Percentiles rank a stretch among this genome's conserved stretches.
Conservation (phyloP, 92 coral and sea anemone genomes). For the Palythoa caribaeorum region DNA sequence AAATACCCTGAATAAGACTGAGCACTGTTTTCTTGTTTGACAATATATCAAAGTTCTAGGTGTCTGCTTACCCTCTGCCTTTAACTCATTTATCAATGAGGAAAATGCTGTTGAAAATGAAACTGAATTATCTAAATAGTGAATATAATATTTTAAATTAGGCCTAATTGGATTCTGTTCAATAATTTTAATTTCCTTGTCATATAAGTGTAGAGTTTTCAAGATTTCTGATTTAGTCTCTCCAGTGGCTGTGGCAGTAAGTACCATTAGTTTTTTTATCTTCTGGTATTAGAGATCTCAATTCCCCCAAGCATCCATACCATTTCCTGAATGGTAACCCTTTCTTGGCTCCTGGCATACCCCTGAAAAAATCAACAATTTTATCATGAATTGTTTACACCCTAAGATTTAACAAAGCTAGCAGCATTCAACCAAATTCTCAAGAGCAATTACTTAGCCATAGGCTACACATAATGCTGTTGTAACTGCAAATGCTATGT, state of each 20-base stretch:
- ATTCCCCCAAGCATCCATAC: constrained; percentile 38
- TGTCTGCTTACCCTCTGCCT: not conserved
- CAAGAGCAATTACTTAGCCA: not conserved
- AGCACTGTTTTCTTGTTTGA: not conserved
- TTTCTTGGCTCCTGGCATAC: constrained; percentile 34
- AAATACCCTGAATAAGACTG: not conserved
- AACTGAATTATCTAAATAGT: constrained; percentile 72
- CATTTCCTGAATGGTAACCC: constrained; percentile 44
- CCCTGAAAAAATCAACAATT: constrained; percentile 16
- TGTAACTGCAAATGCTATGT: not conserved
- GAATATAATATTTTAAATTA: constrained; percentile 53
- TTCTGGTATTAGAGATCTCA: constrained; percentile 44
- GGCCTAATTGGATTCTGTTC: constrained; percentile 73
- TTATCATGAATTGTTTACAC: not conserved
- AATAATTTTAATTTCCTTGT: constrained; percentile 37
- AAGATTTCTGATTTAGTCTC: constrained; percentile 71
- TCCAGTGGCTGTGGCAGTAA: constrained; percentile 21
- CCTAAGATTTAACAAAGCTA: constrained; percentile 6
- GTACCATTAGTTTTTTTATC: constrained; percentile 6
- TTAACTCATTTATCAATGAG: constrained; percentile 57
- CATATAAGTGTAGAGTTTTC: constrained; percentile 50
- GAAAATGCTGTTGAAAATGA: constrained; percentile 58
- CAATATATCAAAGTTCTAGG: not conserved
- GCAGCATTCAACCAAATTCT: constrained; percentile 8
- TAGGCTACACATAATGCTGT: not conserved